Base-by-base conservation (phyloP, 2,888 invertebrate genomes). In the Caenorhabditis sp. region DNA sequence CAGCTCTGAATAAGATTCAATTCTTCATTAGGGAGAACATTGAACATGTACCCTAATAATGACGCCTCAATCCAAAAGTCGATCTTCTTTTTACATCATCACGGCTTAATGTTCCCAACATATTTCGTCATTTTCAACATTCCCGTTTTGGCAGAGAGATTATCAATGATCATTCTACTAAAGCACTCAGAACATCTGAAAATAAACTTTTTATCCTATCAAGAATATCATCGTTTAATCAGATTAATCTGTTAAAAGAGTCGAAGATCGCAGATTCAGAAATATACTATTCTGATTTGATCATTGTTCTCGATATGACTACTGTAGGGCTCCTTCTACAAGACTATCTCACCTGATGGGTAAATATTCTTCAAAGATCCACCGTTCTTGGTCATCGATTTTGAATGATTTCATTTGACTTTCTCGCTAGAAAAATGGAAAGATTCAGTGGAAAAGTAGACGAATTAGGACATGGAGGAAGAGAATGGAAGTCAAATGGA, bases 311-410 rank as follows among this genome's bases (percentile, higher is more conserved):
- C 19, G 26, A 54, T 8, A 26, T 6, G 26, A 26, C 7, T 54
- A 54, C 54, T 24, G 54, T 54, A 12, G 10, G 4, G 26, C 54
- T 26, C 26, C 10, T 31, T 31, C n/a, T 38, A 2, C 12, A 2
- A 6, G 19, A n/a, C n/a, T n/a, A 6, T 31, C 72, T 76, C 56
- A 82, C 82, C 82, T 82, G 61, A 82, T 56, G 8, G 82, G 82
- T 22, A 82, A 51, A 73, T 69, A 82, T 10, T 82, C 82, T 44
- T 82, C 77, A 73, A 82, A 82, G 44, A 82, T 51, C 82, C 82
- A 77, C 28, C 73, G 77, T 41, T 82, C 82, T 51, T 68, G 56
- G 4, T 70, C 59, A 47, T 70, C 59, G 49, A 70, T 56, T 44
- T 79, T 70, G 63, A 79, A 72, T 6, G 68, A 69, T 70, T 70